phyloP scores from a whole-genome alignment of 2,113 vertebrate genomes.

The Anguilla japonica region DNA sequence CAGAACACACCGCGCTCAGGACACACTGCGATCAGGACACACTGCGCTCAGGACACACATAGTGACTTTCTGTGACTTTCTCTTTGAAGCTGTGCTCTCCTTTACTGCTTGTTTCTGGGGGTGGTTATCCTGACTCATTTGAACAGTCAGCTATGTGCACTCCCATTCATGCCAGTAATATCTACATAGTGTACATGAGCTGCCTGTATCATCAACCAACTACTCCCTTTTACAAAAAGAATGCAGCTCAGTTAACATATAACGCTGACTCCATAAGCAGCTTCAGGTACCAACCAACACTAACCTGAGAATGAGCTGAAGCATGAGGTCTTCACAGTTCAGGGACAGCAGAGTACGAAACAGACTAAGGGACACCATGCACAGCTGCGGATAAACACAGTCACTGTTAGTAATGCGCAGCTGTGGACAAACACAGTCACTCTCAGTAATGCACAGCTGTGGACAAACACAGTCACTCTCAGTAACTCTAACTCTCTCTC shows the following conservation, averaged over 20 bases:
- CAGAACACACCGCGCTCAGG: no score
- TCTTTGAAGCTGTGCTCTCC: no score
- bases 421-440: constrained; percentile 55
- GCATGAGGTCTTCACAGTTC: constrained; percentile 92
- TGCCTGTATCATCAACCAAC: no score
- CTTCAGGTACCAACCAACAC: not conserved
- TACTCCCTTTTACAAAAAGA: not conserved
- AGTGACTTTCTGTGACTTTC: no score
- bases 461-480: not conserved
- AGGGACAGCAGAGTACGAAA: constrained; percentile 91
- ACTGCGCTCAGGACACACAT: no score
- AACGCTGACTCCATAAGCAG: not conserved
- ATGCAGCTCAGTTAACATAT: not conserved
- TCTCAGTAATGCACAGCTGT: constrained; percentile 92
- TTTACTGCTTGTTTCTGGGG: no score
- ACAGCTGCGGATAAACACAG: constrained; percentile 71
- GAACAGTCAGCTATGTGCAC: no score
- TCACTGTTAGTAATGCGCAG: constrained; percentile 84
- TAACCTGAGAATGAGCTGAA: constrained; percentile 91
- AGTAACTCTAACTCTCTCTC: constrained; percentile 68
- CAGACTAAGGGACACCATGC: constrained; percentile 94
- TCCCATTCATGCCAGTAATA: no score
- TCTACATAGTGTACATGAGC: no score
- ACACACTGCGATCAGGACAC: no score
- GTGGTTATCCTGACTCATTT: no score